These are phyloP conservation scores for Melieria omissa DNA, from an alignment of 2,888 invertebrate species.

Conservation along the genomic window DNA sequence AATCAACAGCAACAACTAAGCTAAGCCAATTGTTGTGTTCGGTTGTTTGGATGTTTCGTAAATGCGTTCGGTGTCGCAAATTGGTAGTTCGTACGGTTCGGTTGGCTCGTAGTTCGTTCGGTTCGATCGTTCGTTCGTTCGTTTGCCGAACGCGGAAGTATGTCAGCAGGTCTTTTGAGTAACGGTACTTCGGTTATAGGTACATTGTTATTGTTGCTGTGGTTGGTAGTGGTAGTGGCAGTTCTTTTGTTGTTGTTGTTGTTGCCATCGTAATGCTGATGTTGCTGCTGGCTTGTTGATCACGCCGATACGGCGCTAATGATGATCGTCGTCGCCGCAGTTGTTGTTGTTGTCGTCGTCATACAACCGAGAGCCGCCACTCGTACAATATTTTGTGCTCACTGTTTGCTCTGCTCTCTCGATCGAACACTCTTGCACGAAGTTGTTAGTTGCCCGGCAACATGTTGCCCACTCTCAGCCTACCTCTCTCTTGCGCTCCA, in stretches of 20 bases:
- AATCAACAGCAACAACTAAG: not conserved
- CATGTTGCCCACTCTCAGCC: slow-evolving; percentile 40
- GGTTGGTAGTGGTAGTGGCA: slow-evolving; percentile 20
- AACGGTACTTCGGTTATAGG: slow-evolving; percentile 62
- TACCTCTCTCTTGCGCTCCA: not conserved
- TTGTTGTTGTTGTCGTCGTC: slow-evolving; percentile 24
- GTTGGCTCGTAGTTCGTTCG: slow-evolving; percentile 22
- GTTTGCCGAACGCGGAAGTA: slow-evolving; percentile 65
- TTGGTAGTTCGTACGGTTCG: slow-evolving; percentile 18
- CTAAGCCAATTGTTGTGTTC: too few species aligned
- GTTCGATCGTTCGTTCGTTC: slow-evolving; percentile 28
- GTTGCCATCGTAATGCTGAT: slow-evolving; percentile 24
- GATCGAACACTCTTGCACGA: too few species aligned
- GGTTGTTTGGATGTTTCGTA: too few species aligned
- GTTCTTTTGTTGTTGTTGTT: slow-evolving; percentile 28
- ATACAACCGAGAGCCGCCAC: too few species aligned
- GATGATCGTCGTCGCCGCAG: not conserved
- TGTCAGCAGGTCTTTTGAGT: slow-evolving; percentile 68
- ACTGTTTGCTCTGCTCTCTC: too few species aligned
- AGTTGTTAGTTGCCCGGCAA: slow-evolving; percentile 23
- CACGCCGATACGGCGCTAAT: not conserved
- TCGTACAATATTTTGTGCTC: too few species aligned
- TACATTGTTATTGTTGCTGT: slow-evolving; percentile 19
- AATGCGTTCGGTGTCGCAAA: not conserved
- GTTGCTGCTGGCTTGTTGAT: slow-evolving; percentile 9